Evolutionary conservation across 2,888 invertebrate genomes (phyloP), one percentile per base, ranked within the genome.

Genomic region (Gymnoscelis rufifasciata): DNA sequence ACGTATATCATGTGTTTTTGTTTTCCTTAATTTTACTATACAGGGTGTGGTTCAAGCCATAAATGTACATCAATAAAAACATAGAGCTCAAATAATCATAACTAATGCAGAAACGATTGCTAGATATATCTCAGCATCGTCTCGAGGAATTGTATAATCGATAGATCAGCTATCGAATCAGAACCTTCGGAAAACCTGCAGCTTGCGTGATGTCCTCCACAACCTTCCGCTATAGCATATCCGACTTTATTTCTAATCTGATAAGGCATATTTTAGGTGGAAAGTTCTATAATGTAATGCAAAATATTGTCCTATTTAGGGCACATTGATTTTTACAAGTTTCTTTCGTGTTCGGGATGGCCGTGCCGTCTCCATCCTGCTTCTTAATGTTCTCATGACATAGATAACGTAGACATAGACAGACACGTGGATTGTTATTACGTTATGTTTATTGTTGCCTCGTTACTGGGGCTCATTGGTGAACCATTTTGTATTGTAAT

Each of bases 321-420:
- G 15, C 38, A 39, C 57, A 75, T 80, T 77, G 77, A 78, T 79
- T 75, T 71, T 66, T 68, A 59, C 62, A 54, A 52, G 48, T 72
- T 71, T 63, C 71, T 72, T 71, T 63, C 68, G 74, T 71, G 71
- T 42, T 35, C 10, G 47, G 44, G 48, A 39, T 43, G 43, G 45
- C 51, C 51, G 53, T 45, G 35, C 15, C 19, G 10, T 33, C 31
- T 33, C 31, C 14, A 5, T 4, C 2, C 10, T 10, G 15, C n/a
- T n/a, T 2, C n/a, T 27, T 33, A 5, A n/a, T 31, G 14, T 8
- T 31, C 14, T 15, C 30, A 31, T 31, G 13, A 13, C 31, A 31
- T 13, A 31, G 5, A 14, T 13, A 7, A 29, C 11, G 29, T 3
- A 7, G 29, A 7, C 1, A 7, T 23, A 6, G 23, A 3, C 4